Evolutionary conservation across 2,113 vertebrate genomes (phyloP).

Genomic region (Holacanthus passer): DNA sequence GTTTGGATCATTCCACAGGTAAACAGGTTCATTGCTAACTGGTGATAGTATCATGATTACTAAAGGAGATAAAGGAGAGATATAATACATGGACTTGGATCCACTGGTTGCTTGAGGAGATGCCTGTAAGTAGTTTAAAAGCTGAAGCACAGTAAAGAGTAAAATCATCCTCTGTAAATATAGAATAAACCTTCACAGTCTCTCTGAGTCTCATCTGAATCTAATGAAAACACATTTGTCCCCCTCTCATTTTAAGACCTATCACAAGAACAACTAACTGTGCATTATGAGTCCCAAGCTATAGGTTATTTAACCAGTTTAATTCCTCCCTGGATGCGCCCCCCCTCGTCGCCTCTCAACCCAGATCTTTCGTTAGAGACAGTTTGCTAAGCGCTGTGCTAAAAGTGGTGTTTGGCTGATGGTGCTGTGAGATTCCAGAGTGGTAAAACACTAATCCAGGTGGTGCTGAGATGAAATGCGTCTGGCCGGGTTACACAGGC

Average conservation of each 20-base stretch:
- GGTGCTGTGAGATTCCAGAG: conserved; percentile 68
- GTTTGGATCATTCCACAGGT: too few relatives aligned
- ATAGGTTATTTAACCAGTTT: neutral
- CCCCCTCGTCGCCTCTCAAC: conserved; percentile 9
- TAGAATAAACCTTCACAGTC: neutral
- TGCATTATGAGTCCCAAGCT: conserved; percentile 9
- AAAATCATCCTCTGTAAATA: neutral
- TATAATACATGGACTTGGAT: too few relatives aligned
- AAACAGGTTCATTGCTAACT: too few relatives aligned
- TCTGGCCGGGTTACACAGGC: conserved; percentile 62
- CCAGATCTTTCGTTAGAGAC: conserved; percentile 14
- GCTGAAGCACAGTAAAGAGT: neutral
- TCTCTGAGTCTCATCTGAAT: neutral
- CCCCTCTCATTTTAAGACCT: neutral
- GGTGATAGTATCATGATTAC: too few relatives aligned
- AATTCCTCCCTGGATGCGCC: conserved; percentile 6
- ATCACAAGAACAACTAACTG: neutral
- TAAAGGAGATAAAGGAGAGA: too few relatives aligned
- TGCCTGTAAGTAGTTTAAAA: neutral
- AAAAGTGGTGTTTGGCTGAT: conserved; percentile 67
- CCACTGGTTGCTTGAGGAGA: neutral
- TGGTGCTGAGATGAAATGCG: conserved; percentile 75
- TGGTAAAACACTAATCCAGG: conserved; percentile 82
- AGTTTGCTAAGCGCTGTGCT: conserved; percentile 48
- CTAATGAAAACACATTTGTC: conserved; percentile 13